Evolutionary conservation across 2,113 vertebrate genomes (phyloP).

Genomic region (Bubo bubo): DNA sequence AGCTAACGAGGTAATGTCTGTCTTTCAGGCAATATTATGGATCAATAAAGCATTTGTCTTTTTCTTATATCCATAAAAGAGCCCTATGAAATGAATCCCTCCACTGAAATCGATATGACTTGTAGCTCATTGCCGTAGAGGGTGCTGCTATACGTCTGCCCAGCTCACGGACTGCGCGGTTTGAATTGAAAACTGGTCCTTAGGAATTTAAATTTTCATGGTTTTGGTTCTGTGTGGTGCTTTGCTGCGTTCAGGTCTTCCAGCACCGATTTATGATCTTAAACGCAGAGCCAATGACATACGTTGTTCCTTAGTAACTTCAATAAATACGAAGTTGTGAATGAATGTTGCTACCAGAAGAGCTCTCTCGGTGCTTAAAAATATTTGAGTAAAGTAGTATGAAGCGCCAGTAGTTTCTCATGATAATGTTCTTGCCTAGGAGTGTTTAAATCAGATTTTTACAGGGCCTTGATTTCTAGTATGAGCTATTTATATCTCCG

Average conservation of each 20-base stretch:
- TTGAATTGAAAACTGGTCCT: not conserved
- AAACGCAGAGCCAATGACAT: not conserved
- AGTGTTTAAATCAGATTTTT: not conserved
- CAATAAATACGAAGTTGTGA: conserved; percentile 28
- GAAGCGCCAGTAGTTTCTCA: not conserved
- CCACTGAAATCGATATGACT: not conserved
- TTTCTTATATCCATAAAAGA: not conserved
- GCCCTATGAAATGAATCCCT: not conserved
- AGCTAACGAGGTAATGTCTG: not conserved
- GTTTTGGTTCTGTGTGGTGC: not conserved
- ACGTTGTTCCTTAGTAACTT: not conserved
- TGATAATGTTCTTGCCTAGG: not conserved
- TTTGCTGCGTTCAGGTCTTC: not conserved
- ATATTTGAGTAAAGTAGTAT: not conserved
- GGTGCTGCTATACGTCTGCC: not conserved
- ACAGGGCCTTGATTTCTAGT: not conserved
- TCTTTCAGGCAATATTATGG: not conserved
- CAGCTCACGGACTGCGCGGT: rapidly evolving
- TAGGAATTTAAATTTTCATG: not conserved
- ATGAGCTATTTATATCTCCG: not conserved
- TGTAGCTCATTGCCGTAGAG: not conserved
- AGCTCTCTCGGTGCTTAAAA: conserved; percentile 20
- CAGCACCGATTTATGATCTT: not conserved
- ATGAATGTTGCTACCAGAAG: conserved; percentile 19
- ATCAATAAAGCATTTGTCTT: not conserved